Conservation (phyloP, 2,888 invertebrate species). For the Achlya flavicornis region DNA sequence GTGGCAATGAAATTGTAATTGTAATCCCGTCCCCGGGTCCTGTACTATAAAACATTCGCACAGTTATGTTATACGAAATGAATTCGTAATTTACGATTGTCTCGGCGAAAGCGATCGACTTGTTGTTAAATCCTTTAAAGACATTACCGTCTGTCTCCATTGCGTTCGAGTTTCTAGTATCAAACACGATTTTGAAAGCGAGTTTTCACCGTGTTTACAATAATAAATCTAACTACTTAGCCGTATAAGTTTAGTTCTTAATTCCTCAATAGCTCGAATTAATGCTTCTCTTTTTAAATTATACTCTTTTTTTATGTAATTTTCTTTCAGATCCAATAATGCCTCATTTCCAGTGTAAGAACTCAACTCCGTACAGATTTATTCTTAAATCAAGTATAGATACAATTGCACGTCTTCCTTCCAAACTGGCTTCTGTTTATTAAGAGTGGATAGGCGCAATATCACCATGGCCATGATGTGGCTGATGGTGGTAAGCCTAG, state of each 20-base stretch:
- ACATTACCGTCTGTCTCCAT: slow-evolving; percentile 55
- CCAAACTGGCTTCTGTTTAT: too few species aligned
- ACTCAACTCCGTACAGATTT: too few species aligned
- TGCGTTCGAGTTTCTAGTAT: slow-evolving; percentile 63
- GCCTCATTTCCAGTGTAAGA: too few species aligned
- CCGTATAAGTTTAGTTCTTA: slow-evolving; percentile 42
- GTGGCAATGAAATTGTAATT: slow-evolving; percentile 34
- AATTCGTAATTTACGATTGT: slow-evolving; percentile 70
- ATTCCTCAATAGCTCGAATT: slow-evolving; percentile 15
- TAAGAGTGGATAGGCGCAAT: too few species aligned
- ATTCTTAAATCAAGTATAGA: too few species aligned
- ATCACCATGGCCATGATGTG: too few species aligned
- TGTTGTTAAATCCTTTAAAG: slow-evolving; percentile 17
- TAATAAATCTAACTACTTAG: slow-evolving; percentile 65
- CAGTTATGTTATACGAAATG: slow-evolving; percentile 66
- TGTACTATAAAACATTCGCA: slow-evolving; percentile 28
- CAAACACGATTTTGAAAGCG: slow-evolving; percentile 70
- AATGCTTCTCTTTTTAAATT: neutral
- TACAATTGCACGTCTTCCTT: too few species aligned
- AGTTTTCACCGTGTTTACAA: slow-evolving; percentile 62
- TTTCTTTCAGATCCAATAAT: too few species aligned
- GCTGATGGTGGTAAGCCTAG: too few species aligned
- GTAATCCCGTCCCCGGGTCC: slow-evolving; percentile 52
- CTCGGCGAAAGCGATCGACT: slow-evolving; percentile 59
- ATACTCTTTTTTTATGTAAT: neutral